Conservation (phyloP, 2,797 vertebrate species). For the Lacerta bilineata region DNA sequence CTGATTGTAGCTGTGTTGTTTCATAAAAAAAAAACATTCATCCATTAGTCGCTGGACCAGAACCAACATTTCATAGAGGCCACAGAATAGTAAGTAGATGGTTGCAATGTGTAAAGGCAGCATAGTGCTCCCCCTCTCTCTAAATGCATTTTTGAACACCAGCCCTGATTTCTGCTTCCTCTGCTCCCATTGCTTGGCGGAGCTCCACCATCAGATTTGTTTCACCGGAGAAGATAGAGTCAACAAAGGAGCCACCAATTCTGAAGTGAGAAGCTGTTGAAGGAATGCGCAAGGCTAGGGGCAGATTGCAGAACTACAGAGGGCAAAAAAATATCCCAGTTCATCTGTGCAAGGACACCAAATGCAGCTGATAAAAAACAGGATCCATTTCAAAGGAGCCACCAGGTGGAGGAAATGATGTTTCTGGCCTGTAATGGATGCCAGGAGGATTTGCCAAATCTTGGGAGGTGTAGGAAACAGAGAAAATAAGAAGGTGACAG, state of each 20-base stretch:
- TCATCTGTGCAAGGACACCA: background rate
- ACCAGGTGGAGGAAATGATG: too few relatives aligned
- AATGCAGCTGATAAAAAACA: background rate
- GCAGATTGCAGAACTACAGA: background rate
- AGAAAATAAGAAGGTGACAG: background rate
- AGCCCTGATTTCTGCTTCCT: constrained; percentile 6
- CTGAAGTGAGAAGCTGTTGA: background rate
- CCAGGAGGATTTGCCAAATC: background rate
- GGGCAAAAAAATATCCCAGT: background rate
- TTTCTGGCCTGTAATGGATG: background rate
- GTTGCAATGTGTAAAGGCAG: background rate
- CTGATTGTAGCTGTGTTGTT: background rate
- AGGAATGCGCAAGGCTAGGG: background rate
- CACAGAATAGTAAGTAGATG: background rate
- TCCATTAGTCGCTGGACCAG: constrained; percentile 41
- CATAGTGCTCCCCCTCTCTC: too few relatives aligned
- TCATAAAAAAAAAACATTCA: background rate
- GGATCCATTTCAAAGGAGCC: background rate
- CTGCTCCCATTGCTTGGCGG: background rate
- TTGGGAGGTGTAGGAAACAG: background rate
- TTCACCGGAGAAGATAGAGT: background rate
- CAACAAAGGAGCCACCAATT: background rate
- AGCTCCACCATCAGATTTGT: background rate
- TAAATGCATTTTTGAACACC: constrained; percentile 43
- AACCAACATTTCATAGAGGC: background rate